Evolutionary conservation across 2,113 vertebrate genomes (phyloP).

Genomic region (Scatophagus argus): DNA sequence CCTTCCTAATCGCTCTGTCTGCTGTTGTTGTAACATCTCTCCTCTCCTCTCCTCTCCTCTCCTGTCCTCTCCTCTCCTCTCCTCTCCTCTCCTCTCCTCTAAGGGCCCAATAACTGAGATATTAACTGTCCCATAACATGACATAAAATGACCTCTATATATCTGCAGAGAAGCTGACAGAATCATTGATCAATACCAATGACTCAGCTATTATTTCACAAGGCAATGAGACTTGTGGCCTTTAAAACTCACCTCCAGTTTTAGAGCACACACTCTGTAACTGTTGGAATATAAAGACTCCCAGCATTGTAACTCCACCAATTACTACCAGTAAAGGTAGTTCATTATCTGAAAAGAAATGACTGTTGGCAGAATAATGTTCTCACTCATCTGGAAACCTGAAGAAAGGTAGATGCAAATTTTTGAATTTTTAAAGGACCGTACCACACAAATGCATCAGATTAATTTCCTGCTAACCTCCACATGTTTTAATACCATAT

Average conservation of each 20-base stretch:
- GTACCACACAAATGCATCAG: background rate
- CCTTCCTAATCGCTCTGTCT: background rate
- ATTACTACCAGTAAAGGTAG: background rate
- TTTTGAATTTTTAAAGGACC: background rate
- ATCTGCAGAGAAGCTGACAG: constrained; percentile 37
- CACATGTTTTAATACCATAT: background rate
- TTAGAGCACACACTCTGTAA: background rate
- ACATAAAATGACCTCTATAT: constrained; percentile 33
- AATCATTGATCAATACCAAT: constrained; percentile 35
- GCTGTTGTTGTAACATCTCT: background rate
- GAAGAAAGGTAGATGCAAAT: background rate
- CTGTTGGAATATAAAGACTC: background rate
- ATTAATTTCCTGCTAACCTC: background rate
- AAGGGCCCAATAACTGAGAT: constrained; percentile 1
- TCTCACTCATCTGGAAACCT: background rate
- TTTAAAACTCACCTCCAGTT: constrained; percentile 28
- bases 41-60: constrained; percentile 1
- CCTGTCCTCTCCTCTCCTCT: background rate
- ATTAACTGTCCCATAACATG: constrained; percentile 33
- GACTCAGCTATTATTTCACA: constrained; percentile 46
- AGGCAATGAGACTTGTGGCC: background rate
- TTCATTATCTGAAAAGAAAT: background rate
- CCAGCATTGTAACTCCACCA: background rate
- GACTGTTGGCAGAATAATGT: background rate
- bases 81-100: constrained; percentile 7